Evolutionary conservation across 2,113 vertebrate genomes (phyloP).

Genomic region (Numenius arquata): DNA sequence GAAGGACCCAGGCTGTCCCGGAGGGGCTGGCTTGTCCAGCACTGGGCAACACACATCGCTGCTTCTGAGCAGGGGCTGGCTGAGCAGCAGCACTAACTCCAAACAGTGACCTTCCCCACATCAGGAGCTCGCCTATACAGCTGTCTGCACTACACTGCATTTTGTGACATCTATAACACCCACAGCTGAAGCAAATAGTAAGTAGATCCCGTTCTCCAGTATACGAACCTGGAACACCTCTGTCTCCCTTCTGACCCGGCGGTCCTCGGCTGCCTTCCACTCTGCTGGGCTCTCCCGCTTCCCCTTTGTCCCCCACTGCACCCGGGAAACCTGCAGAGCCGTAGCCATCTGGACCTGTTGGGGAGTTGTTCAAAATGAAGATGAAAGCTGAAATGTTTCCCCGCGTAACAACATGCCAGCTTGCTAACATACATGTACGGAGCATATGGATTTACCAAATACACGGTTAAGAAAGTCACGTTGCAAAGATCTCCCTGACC

Average conservation of each 20-base stretch:
- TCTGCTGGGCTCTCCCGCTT: slow-evolving; percentile 78
- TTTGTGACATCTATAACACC: background rate
- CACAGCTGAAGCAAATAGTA: background rate
- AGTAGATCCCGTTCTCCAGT: background rate
- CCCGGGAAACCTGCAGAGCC: slow-evolving; percentile 83
- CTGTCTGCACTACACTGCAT: too few relatives aligned
- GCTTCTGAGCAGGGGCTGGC: background rate
- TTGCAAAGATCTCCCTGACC: background rate
- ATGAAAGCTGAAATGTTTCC: background rate
- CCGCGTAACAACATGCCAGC: background rate
- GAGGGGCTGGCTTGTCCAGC: background rate
- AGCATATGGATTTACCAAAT: background rate
- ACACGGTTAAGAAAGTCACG: background rate
- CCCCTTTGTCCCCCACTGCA: slow-evolving; percentile 79
- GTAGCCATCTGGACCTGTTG: slow-evolving; percentile 76
- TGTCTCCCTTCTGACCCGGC: slow-evolving; percentile 80
- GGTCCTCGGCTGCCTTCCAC: slow-evolving; percentile 75
- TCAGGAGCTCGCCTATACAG: fast-evolving
- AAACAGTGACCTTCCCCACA: background rate
- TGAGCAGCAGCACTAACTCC: background rate
- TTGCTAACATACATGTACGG: fast-evolving
- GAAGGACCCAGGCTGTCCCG: background rate
- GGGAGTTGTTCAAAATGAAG: background rate
- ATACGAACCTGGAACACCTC: slow-evolving; percentile 82
- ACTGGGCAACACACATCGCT: background rate